A percentile compares a stretch with the other conserved stretches of the same genome.
Evolutionary conservation across 2,797 vertebrate genomes (phyloP).

Genomic region (Danio kyathit): DNA sequence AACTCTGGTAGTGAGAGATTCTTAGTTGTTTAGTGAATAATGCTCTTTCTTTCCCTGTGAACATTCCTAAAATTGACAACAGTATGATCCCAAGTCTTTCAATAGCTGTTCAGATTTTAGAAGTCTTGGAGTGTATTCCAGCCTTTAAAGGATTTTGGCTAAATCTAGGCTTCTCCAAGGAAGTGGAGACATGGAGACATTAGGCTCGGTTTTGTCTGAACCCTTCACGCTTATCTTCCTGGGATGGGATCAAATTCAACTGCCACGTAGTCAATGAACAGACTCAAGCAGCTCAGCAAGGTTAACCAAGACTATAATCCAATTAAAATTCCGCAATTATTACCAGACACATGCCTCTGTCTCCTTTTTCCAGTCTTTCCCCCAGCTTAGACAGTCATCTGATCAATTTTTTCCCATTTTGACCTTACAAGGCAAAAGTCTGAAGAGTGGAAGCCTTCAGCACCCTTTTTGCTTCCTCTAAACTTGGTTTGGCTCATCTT

Average conservation of each 20-base stretch:
- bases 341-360: constrained; percentile 72
- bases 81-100: not conserved
- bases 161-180: constrained; percentile 25
- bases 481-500: constrained; percentile 2
- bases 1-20: not conserved
- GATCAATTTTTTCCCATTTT: constrained; percentile 52
- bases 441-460: constrained; percentile 26
- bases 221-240: constrained; percentile 25
- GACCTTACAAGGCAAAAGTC: constrained; percentile 40
- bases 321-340: constrained; percentile 85
- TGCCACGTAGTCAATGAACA: constrained; percentile 46
- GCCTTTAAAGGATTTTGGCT: not conserved
- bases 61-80: not conserved
- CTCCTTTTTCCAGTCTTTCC: constrained; percentile 53
- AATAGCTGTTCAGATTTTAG: not conserved
- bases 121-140: not conserved
- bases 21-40: not conserved
- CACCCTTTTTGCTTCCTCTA: constrained; percentile 37
- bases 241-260: constrained; percentile 63
- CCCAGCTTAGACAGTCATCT: constrained; percentile 60
- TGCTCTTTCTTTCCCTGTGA: not conserved
- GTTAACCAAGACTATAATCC: constrained; percentile 73
- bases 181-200: constrained; percentile 39
- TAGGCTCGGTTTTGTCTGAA: not conserved
- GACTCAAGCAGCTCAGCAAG: constrained; percentile 73